Evolutionary conservation across 2,797 vertebrate genomes (phyloP).

Genomic region (Mycteria americana): DNA sequence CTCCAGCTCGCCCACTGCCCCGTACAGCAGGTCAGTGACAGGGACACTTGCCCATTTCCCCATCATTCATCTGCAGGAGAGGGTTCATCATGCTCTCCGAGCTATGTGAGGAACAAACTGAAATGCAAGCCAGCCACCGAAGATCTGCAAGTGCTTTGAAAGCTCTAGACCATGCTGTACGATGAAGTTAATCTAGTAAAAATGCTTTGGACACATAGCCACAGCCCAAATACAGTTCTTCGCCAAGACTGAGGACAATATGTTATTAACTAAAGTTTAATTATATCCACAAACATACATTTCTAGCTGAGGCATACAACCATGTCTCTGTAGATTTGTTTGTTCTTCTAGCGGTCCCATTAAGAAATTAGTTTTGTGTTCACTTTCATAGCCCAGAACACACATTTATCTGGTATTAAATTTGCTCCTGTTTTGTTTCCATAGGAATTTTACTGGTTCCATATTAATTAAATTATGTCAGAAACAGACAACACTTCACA

Average conservation of each 20-base stretch:
- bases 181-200: background rate
- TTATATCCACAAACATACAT: conserved; percentile 45
- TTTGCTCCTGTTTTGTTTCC: background rate
- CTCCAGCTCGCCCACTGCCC: background rate
- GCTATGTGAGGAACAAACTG: background rate
- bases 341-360: background rate
- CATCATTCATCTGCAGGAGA: background rate
- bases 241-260: conserved; percentile 36
- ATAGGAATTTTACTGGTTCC: background rate
- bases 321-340: background rate
- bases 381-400: background rate
- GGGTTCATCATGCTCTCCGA: background rate
- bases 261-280: conserved; percentile 54
- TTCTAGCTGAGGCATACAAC: conserved; percentile 4
- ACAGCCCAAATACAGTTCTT: background rate
- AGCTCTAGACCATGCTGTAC: background rate
- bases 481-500: background rate
- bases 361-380: background rate
- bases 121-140: background rate
- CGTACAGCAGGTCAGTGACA: background rate
- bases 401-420: background rate
- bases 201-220: background rate
- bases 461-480: conserved; percentile 5
- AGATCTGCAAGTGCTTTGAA: background rate
- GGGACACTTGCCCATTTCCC: background rate